Base-by-base conservation (phyloP, 2,888 invertebrate genomes). In the Frankliniella fusca region DNA sequence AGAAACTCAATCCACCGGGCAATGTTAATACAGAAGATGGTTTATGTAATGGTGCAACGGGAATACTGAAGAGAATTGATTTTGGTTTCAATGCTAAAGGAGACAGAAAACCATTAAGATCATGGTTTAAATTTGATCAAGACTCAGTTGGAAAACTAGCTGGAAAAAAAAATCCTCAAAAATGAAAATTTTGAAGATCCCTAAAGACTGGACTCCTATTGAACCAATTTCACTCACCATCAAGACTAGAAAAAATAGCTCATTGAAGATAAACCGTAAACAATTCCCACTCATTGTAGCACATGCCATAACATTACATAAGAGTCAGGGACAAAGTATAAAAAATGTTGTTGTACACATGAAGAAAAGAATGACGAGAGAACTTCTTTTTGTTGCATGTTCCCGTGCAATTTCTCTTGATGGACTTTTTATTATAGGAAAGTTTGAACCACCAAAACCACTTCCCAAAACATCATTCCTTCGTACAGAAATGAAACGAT, bases 391-490 rank as follows among this genome's bases (percentile, higher is more conserved):
- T 54, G 54, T 54, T 9, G 54, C 54, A 3, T 54, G 54, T 9
- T 54, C 54, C 3, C 54, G 54, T 54, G 54, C 54, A 38, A 70
- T 80, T 70, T 81, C 76, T 76, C 79, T 80, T 10, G 80, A 76
- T 38, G 79, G 81, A 11, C 70, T 81, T 28, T 81, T 76, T 38
- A 81, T 81, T n/a, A 49, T 81, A 3, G 81, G 81, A 11, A 18
- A 18, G 11, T 81, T 81, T 65, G 50, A 65, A 3, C 28, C 70
- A 9, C 81, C 81, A 48, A 70, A 76, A 28, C 81, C 81, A 12
- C 3, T 54, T 3, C 7, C 3, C 12, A 54, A 54, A 54, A 3
- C 54, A 3, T 54, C 54, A 54, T 54, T 8, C 20, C 54, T 54
- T 2, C 54, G 54, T 10, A 18, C 54, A 54, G 54, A 54, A 54